A percentile compares a stretch with the other conserved stretches of the same genome.
Conservation (phyloP, 2,113 vertebrate species). For the Elephas maximus region DNA sequence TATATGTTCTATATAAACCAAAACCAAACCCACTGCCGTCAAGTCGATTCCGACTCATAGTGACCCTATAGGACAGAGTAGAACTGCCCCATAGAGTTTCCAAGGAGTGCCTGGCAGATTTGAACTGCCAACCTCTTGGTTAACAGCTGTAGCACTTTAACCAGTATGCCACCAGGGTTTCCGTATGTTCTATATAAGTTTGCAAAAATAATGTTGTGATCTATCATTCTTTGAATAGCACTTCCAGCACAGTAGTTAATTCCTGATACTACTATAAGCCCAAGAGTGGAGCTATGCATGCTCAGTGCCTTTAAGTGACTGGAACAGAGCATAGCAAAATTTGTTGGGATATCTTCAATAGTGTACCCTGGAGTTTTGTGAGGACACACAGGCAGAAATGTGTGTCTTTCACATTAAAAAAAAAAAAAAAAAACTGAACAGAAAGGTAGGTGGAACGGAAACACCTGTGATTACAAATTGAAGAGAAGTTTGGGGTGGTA, state of each 20-base stretch:
- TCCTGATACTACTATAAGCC: not conserved
- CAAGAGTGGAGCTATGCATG: not conserved
- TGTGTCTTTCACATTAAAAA: not conserved
- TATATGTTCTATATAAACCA: not conserved
- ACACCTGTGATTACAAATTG: not conserved
- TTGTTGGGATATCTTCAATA: not conserved
- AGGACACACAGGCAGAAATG: not conserved
- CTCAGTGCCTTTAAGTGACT: not conserved
- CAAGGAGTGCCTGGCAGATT: too few species aligned
- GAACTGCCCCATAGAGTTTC: too few species aligned
- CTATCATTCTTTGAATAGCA: not conserved
- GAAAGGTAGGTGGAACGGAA: not conserved
- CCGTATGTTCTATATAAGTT: not conserved
- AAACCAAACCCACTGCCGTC: too few species aligned
- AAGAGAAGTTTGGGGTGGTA: not conserved
- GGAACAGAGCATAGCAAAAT: not conserved
- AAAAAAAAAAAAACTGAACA: not conserved
- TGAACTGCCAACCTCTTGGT: too few species aligned
- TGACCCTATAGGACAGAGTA: too few species aligned
- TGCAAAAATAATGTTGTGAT: not conserved
- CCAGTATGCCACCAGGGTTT: too few species aligned
- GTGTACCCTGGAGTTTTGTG: not conserved
- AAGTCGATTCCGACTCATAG: too few species aligned
- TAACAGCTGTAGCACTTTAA: too few species aligned
- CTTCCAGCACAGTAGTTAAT: not conserved